Evolutionary conservation across 1,140 invertebrate species (phyloP), one percentile per base, ranked within the genome.

Genomic region (Hyposmocoma kahamanoa): DNA sequence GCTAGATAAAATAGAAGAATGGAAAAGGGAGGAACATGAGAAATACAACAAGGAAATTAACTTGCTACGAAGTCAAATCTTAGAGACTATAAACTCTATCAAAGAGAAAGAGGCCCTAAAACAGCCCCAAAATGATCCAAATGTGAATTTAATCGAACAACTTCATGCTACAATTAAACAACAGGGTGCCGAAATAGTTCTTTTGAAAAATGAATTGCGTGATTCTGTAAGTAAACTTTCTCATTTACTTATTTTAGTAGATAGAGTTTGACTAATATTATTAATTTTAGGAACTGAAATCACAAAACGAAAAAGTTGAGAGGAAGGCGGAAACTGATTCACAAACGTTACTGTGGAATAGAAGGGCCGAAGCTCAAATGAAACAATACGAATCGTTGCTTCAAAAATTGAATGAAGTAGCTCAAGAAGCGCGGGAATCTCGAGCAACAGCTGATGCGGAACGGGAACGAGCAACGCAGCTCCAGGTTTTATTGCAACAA

Each of bases 11-110:
- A 68, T 85, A 45, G 73, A 84, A 50, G 70, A 80, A 60, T 86
- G 76, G 77, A 80, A 80, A 69, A 78, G 78, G 50, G 62, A 72
- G 49, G 84, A 86, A 73, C 65, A 73, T 52, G 79, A 59, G 56
- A 87, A 72, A 67, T 87, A 74, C 59, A 79, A 59, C 53, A 70
- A 72, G 67, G 84, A 84, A 80, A 83, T 85, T 59, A 76, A 62
- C 44, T 49, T 67, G 11, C 59, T 87, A 49, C 65, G 76, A 47
- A 73, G 59, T 39, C 79, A 86, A 59, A 73, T 86, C 34, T 47
- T 73, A 21, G 66, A 72, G 50, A 67, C 70, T 19, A 59, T 85
- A 41, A 67, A 80, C 45, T 54, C 54, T 20, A 59, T 78, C 15
- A 86, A 82, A 59, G 66, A 75, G 38, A 73, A 67, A 47, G 58